Base-by-base conservation (phyloP, 2,113 vertebrate genomes). In the Prinia subflava region DNA sequence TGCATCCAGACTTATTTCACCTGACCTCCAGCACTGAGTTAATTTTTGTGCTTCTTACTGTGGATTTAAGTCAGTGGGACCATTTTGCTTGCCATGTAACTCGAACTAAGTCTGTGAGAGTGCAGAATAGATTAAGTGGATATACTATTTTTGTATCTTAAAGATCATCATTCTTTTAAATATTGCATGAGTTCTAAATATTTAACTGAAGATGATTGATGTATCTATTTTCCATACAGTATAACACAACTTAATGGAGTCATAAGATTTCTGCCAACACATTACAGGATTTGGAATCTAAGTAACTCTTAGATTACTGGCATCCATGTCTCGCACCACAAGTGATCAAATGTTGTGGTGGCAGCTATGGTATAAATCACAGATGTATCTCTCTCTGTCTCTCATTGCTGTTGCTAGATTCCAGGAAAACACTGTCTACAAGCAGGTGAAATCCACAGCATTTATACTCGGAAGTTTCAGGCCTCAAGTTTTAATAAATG, bases 141-240 rank as follows among this genome's bases (percentile, higher is more conserved):
- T 76, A 33, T 62, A 71, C 74, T 91, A 91, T 85, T 95, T 94
- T 95, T 92, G 25, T 50, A 63, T 74, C 67, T 83, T 73, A 53
- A 77, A 85, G 57, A 89, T 87, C 57, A 87, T 63, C 65, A 67
- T 95, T 94, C 81, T 94, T 76, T 96, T 73, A 97, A 95, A 92
- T 92, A 94, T 81, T 55, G 11, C 19, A 67, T 41, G 31, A 76
- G 67, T 91, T 95, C 84, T 94, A 96, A 95, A 90, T 95, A 89
- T 80, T 74, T 74, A 83, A 69, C 55, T 0, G 13, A 80, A 67
- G 82, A 87, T 90, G 91, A 96, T 74, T 80, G 75, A 95, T 95
- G 42, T 63, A 75, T 76, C 88, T 97, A 25, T 94, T 95, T 96
- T 94, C 92, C 71, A 89, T 81, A 42, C 39, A 63, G 46, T 65